Conservation (phyloP, 2,797 vertebrate genomes). For the Onychomys arenicola region DNA sequence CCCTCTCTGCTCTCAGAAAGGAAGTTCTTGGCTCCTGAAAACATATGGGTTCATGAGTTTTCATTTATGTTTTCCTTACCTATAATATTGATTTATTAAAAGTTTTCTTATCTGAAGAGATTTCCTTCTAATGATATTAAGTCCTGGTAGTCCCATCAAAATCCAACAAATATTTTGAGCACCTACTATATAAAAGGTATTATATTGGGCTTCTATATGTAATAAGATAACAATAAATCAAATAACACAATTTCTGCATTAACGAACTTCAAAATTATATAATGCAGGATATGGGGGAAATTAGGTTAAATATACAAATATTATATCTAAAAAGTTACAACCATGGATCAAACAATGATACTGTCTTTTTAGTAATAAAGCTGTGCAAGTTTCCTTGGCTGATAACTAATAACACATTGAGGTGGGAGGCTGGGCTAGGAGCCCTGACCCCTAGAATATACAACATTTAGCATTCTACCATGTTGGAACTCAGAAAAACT, state of each 20-base stretch:
- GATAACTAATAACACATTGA: background rate
- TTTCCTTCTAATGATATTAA: background rate
- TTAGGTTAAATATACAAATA: conserved; percentile 6
- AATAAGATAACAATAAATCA: background rate
- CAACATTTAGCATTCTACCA: background rate
- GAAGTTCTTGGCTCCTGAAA: background rate
- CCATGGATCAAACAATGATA: background rate
- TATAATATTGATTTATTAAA: background rate
- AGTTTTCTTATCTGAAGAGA: background rate
- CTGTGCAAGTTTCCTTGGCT: background rate
- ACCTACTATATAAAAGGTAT: background rate
- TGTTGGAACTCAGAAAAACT: background rate
- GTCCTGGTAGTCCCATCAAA: background rate
- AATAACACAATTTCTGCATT: conserved; percentile 12
- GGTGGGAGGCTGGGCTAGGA: background rate
- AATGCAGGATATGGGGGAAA: background rate
- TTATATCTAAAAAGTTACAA: background rate
- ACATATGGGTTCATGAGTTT: background rate
- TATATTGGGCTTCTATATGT: background rate
- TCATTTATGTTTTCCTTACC: background rate
- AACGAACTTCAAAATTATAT: conserved; percentile 38
- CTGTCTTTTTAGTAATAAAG: background rate
- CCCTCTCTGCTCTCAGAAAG: conserved; percentile 25
- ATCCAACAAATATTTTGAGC: conserved; percentile 39
- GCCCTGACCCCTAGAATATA: background rate